phyloP scores from a whole-genome alignment of 2,113 vertebrate genomes.

The Probosciger aterrimus region DNA sequence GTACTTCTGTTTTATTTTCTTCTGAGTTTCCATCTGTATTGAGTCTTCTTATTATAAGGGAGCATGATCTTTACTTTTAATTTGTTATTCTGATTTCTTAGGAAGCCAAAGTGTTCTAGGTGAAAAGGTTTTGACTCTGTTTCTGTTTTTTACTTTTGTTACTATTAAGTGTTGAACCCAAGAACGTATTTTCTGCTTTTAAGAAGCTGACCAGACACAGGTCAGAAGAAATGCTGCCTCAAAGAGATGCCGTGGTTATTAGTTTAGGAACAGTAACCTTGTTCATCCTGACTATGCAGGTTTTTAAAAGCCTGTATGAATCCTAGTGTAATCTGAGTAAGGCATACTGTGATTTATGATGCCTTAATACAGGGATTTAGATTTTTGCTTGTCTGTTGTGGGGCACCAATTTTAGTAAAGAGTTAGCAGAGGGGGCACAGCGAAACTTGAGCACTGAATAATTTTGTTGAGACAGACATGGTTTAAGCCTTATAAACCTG shows the following conservation, averaged over 20 bases:
- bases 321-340: slow-evolving; percentile 52
- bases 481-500: slow-evolving; percentile 14
- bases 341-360: slow-evolving; percentile 49
- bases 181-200: not conserved
- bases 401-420: slow-evolving; percentile 63
- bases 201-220: not conserved
- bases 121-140: not conserved
- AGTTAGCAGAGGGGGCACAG: not conserved
- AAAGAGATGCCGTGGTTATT: not conserved
- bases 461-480: slow-evolving; percentile 12
- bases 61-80: not conserved
- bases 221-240: not conserved
- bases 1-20: not conserved
- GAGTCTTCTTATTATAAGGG: not conserved
- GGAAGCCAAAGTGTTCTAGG: not conserved
- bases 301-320: slow-evolving; percentile 47
- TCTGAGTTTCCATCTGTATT: not conserved
- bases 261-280: slow-evolving; percentile 23
- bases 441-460: slow-evolving; percentile 50
- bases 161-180: not conserved
- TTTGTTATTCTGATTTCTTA: not conserved
- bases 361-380: slow-evolving; percentile 68
- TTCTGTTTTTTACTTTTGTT: not conserved
- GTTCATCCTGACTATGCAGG: slow-evolving; percentile 48
- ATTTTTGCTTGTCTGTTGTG: slow-evolving; percentile 68